phyloP scores from a whole-genome alignment of 2,888 invertebrate genomes.

The Drosophila ustulata region DNA sequence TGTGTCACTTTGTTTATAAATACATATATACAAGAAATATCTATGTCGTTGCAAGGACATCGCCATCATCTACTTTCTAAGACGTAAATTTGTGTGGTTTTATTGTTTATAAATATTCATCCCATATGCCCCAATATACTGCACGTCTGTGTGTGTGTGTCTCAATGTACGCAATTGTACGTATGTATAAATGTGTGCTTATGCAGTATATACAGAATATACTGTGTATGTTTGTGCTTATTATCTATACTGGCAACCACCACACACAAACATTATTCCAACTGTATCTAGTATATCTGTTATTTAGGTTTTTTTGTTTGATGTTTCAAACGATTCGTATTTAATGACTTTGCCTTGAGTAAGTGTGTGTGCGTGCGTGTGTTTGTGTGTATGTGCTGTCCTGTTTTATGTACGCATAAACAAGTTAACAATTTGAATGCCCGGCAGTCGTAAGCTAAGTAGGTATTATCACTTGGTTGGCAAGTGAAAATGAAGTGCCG shows the following conservation, averaged over 20 bases:
- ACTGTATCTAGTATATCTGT: slow-evolving; percentile 47
- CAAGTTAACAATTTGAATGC: slow-evolving; percentile 24
- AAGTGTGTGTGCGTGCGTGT: slow-evolving; percentile 7
- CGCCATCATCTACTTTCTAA: slow-evolving; percentile 6
- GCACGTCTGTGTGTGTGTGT: slow-evolving; percentile 19
- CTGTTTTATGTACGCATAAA: slow-evolving; percentile 37
- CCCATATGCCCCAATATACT: slow-evolving; percentile 20
- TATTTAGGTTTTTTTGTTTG: slow-evolving; percentile 33
- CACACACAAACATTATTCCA: slow-evolving; percentile 24
- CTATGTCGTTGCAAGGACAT: slow-evolving; percentile 15
- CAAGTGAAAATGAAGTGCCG: neutral
- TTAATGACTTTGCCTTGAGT: slow-evolving; percentile 51
- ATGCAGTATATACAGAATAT: slow-evolving; percentile 3
- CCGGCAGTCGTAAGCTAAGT: neutral
- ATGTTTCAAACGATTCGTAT: slow-evolving; percentile 50
- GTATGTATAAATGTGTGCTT: neutral
- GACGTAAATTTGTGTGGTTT: slow-evolving; percentile 19
- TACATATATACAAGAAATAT: slow-evolving; percentile 19
- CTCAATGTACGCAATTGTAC: slow-evolving; percentile 39
- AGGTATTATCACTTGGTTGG: neutral
- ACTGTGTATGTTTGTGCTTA: slow-evolving; percentile 29
- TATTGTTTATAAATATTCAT: slow-evolving; percentile 30
- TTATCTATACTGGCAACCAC: slow-evolving; percentile 47
- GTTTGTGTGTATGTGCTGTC: slow-evolving; percentile 13
- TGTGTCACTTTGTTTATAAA: slow-evolving; percentile 63